Evolutionary conservation across 2,797 vertebrate genomes (phyloP), one percentile per base, ranked within the genome.

Genomic region (Muraenolepis orangiensis): DNA sequence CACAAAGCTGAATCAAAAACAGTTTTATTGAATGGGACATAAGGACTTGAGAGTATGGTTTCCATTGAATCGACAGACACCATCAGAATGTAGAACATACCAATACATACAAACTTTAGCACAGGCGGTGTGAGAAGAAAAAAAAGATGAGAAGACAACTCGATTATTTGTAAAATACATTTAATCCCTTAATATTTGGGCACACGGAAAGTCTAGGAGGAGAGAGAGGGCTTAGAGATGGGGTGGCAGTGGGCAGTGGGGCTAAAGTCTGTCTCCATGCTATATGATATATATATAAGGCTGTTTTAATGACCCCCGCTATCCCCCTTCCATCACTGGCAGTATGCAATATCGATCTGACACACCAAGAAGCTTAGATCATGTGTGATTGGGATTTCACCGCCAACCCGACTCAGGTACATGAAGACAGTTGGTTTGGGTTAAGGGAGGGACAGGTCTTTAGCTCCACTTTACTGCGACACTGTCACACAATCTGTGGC

Each of bases 141-240:
- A 66, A 28, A 61, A 73, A 71, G 74, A 31, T 10, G 75, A 78
- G 14, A 38, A 79, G 70, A 26, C 79, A 74, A 74, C 69, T 20
- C 79, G 46, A 70, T 82, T 93, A 89, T 86, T 93, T 93, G 92
- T 92, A 92, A 94, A 94, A 93, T 90, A 94, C 91, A 93, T 93
- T 93, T 93, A 93, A 91, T 94, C 92, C 90, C 90, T 92, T 91
- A 87, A 92, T 93, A 93, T 87, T 89, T 86, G 87, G 89, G 90
- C 87, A 92, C 93, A 90, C 86, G 80, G 80, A 81, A 87, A 82
- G 87, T 89, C 83, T 87, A 74, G 76, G 78, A 83, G 82, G 29
- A 81, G 76, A 81, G 76, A 82, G 77, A 80, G 70, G 81, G 67
- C 64, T 76, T 70, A 86, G 70, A 82, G 51, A 34, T 34, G 51